Evolutionary conservation across 2,888 invertebrate genomes (phyloP).

Genomic region (Nomada fucata): DNA sequence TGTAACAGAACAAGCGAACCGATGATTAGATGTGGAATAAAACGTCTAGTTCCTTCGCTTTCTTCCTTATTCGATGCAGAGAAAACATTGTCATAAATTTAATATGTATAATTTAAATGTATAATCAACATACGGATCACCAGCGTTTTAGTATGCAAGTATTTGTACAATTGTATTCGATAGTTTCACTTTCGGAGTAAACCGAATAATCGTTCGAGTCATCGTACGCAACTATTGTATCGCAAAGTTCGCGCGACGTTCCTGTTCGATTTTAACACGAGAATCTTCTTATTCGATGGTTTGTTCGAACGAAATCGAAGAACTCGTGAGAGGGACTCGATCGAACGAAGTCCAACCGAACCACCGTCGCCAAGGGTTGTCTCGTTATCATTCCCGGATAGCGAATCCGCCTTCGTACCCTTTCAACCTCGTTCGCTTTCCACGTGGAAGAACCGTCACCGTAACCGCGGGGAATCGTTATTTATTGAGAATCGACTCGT

Average conservation of each 20-base stretch:
- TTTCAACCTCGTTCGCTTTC: slow-evolving; percentile 61
- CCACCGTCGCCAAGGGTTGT: slow-evolving; percentile 73
- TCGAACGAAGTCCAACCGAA: slow-evolving; percentile 73
- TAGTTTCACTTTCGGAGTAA: too few relatives aligned
- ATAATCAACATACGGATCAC: too few relatives aligned
- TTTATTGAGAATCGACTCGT: slow-evolving; percentile 81
- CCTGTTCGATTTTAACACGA: background rate
- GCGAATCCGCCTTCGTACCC: slow-evolving; percentile 67
- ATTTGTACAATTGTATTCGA: too few relatives aligned
- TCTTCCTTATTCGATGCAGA: too few relatives aligned
- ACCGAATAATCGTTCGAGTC: background rate
- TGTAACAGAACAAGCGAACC: too few relatives aligned
- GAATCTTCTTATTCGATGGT: slow-evolving; percentile 28
- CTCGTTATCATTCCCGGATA: slow-evolving; percentile 79
- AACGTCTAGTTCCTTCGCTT: too few relatives aligned
- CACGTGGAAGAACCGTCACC: slow-evolving; percentile 70
- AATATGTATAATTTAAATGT: too few relatives aligned
- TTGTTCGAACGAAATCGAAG: slow-evolving; percentile 62
- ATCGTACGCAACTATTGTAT: background rate
- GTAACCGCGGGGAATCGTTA: slow-evolving; percentile 80
- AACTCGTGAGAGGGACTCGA: slow-evolving; percentile 61
- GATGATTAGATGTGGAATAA: too few relatives aligned
- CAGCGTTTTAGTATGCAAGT: too few relatives aligned
- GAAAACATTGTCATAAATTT: too few relatives aligned
- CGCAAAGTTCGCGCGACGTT: background rate